Conservation (phyloP, 2,113 vertebrate species). For the Cyphomyrus plagiostoma region DNA sequence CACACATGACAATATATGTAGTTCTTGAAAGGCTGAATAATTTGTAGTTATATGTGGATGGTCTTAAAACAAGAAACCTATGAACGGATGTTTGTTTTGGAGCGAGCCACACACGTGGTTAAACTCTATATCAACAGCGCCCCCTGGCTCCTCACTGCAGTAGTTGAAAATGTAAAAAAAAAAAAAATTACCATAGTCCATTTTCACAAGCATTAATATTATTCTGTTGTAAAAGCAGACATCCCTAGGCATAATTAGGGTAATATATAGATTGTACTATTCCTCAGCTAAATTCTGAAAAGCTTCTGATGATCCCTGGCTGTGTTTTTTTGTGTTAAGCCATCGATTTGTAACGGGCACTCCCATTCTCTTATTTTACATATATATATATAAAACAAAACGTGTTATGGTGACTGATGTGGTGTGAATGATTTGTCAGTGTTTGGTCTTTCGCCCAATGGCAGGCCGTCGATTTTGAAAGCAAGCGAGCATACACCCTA, state of each 20-base stretch:
- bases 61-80: background rate
- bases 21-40: background rate
- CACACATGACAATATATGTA: background rate
- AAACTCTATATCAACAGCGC: constrained; percentile 52
- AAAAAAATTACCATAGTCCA: background rate
- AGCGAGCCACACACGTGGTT: background rate
- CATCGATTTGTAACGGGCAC: background rate
- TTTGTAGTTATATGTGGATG: background rate
- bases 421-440: background rate
- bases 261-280: background rate
- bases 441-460: constrained; percentile 18
- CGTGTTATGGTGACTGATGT: background rate
- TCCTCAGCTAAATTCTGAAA: background rate
- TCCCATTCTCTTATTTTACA: background rate
- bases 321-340: background rate
- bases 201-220: background rate
- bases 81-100: background rate
- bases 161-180: background rate
- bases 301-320: background rate
- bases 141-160: constrained; percentile 43
- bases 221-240: background rate
- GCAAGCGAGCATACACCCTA: constrained; percentile 80
- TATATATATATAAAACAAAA: too few relatives aligned
- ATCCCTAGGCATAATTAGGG: background rate
- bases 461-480: constrained; percentile 88